Evolutionary conservation across 2,113 vertebrate genomes (phyloP), one percentile per base, ranked within the genome.

Genomic region (Zingel zingel): DNA sequence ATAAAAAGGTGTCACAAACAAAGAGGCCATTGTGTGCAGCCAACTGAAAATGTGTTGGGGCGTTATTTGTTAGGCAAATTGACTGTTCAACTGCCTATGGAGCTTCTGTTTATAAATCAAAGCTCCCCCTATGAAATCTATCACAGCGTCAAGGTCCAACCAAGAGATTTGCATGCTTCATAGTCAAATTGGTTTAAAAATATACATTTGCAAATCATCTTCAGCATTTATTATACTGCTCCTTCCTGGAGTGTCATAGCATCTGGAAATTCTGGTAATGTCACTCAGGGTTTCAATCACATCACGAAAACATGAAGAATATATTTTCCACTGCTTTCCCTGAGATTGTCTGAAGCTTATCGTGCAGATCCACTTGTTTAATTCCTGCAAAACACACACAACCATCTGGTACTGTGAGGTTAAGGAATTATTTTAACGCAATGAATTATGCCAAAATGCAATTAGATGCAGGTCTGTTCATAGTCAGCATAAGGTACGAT

Each of bases 31-130:
- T 18, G 1, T 63, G 76, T 56, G 77, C 63, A 64, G 51, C 78
- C 63, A 68, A 77, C 73, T 79, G 80, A 81, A 88, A 83, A 90
- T 36, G 84, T 90, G 87, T 84, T 47, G 61, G 50, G 11, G 63
- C 77, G 62, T 48, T 64, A 94, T 94, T 94, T 93, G 92, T 93
- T 91, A 93, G 75, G 77, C 93, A 93, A 94, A 94, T 92, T 13
- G 14, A 43, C 82, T 73, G 36, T 79, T 91, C 92, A 93, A 93
- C 93, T 80, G 92, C 88, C 93, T 88, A 74, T 15, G 71, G 65
- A 59, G 70, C 66, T 23, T 69, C 61, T 88, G 74, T 83, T 88
- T 83, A 83, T 74, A 88, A 85, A 87, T 86, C 75, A 69, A 85
- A 83, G 79, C 75, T 56, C 39, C 45, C 45, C 74, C 86, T 83